A percentile compares a stretch with the other conserved stretches of the same genome.
These are phyloP conservation scores for Calyptomena viridis DNA, from an alignment of 2,113 vertebrate genomes.

Conservation along the genomic window DNA sequence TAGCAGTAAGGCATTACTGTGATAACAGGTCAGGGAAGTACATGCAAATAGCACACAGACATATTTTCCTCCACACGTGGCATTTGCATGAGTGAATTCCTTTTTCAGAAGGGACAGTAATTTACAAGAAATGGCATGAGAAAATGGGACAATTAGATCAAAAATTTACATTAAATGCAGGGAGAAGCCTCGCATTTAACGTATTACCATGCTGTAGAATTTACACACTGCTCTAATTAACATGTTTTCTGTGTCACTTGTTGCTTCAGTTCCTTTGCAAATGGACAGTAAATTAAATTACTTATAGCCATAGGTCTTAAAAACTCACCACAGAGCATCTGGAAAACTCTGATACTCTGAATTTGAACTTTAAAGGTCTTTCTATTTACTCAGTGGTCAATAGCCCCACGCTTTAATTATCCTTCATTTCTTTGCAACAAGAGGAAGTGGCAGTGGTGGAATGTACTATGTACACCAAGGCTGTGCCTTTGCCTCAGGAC, in stretches of 20 bases:
- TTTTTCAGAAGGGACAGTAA: neutral
- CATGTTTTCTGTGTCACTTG: neutral
- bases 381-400: neutral
- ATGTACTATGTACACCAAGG: accelerated
- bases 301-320: neutral
- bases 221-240: neutral
- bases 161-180: neutral
- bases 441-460: neutral
- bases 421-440: neutral
- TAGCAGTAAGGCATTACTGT: neutral
- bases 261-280: neutral
- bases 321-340: neutral
- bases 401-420: neutral
- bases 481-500: neutral
- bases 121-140: neutral
- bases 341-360: neutral
- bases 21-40: neutral
- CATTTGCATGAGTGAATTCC: neutral
- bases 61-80: neutral
- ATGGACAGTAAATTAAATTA: neutral
- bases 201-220: neutral
- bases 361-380: neutral
- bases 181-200: neutral
- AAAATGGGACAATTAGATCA: neutral
- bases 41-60: neutral